phyloP scores from a whole-genome alignment of 2,888 invertebrate species.

The Heliconius hortense region DNA sequence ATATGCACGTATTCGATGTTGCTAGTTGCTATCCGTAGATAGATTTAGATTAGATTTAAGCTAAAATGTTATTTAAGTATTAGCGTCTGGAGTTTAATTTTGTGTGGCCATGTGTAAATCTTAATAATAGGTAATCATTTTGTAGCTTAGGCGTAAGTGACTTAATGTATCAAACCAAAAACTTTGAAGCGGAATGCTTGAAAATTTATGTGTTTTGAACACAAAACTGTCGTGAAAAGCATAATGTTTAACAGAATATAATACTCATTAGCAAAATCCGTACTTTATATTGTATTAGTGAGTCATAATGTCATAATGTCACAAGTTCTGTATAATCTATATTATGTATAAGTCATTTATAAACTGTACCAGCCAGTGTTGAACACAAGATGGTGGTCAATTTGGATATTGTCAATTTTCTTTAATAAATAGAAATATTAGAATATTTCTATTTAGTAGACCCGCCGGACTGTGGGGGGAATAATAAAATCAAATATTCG shows the following conservation, averaged over 20 bases:
- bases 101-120: slow-evolving; percentile 74
- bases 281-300: slow-evolving; percentile 39
- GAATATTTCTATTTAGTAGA: slow-evolving; percentile 41
- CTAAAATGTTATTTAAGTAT: slow-evolving; percentile 45
- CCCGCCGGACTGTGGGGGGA: slow-evolving; percentile 59
- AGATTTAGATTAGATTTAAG: slow-evolving; percentile 54
- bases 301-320: slow-evolving; percentile 32
- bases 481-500: slow-evolving; percentile 63
- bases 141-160: slow-evolving; percentile 63
- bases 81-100: slow-evolving; percentile 58
- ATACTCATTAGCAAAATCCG: slow-evolving; percentile 66
- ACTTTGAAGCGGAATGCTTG: slow-evolving; percentile 79
- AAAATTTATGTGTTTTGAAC: slow-evolving; percentile 81
- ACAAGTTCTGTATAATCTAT: slow-evolving; percentile 35
- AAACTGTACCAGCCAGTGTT: slow-evolving; percentile 42
- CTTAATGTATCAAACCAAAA: slow-evolving; percentile 78
- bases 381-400: slow-evolving; percentile 54
- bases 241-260: slow-evolving; percentile 59
- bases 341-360: slow-evolving; percentile 31
- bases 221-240: slow-evolving; percentile 61
- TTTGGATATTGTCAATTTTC: slow-evolving; percentile 60
- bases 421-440: slow-evolving; percentile 34
- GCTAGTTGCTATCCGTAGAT: slow-evolving; percentile 49
- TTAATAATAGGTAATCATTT: slow-evolving; percentile 45
- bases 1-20: slow-evolving; percentile 49